These are phyloP conservation scores for Psittacus erithacus DNA, from an alignment of 2,113 vertebrate species.

Conservation along the genomic window DNA sequence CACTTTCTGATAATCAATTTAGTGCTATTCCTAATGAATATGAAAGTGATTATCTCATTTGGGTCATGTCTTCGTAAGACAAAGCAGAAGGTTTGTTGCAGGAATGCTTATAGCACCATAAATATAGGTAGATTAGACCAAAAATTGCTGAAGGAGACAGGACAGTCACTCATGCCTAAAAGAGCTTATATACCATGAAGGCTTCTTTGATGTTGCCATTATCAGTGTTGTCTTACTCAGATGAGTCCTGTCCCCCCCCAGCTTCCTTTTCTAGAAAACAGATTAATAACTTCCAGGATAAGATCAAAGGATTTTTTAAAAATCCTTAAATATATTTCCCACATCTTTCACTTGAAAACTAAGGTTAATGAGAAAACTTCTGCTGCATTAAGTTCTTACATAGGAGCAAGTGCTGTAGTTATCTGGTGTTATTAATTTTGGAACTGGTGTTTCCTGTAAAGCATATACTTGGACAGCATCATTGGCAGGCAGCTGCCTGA, in stretches of 20 bases:
- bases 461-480: neutral
- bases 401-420: neutral
- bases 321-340: neutral
- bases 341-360: neutral
- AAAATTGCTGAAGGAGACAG: neutral
- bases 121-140: neutral
- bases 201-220: neutral
- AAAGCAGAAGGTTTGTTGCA: neutral
- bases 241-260: rapidly evolving
- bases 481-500: neutral
- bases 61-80: neutral
- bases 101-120: neutral
- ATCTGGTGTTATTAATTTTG: neutral
- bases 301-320: neutral
- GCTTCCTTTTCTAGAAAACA: neutral
- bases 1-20: neutral
- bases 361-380: neutral
- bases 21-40: neutral
- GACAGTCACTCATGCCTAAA: neutral
- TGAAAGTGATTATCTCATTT: neutral
- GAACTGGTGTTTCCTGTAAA: neutral
- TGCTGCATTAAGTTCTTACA: neutral
- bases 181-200: neutral
- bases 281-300: neutral
- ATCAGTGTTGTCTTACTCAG: neutral